Conservation (phyloP, 2,113 vertebrate genomes). For the Nothoprocta perdicaria region DNA sequence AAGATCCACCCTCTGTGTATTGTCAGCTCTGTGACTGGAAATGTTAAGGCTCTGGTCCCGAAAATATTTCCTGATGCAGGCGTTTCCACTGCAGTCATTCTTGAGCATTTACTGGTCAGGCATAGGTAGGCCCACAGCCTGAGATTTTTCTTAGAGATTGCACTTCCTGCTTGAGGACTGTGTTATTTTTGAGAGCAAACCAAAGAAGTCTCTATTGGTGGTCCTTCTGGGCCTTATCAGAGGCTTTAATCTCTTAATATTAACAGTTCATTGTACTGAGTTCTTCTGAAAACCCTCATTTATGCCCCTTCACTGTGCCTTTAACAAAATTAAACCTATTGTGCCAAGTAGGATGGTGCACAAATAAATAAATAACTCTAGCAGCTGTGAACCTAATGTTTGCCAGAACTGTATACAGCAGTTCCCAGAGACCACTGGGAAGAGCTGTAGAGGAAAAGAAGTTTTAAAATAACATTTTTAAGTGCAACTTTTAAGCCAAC, state of each 20-base stretch:
- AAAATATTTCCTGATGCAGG: background rate
- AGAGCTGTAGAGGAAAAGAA: background rate
- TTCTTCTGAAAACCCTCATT: background rate
- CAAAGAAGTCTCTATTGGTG: background rate
- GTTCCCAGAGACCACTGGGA: conserved; percentile 19
- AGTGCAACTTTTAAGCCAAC: conserved; percentile 1
- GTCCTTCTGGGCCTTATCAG: background rate
- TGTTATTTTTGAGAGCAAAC: background rate
- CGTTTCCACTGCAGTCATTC: background rate
- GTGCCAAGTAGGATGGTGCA: conserved; percentile 12
- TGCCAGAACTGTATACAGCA: conserved; percentile 34
- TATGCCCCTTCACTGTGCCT: background rate
- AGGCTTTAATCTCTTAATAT: background rate
- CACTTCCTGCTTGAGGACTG: background rate
- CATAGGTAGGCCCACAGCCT: background rate
- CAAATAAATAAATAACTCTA: conserved; percentile 43
- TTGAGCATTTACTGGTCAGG: background rate
- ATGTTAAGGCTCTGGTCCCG: background rate
- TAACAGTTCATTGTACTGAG: background rate
- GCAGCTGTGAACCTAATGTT: conserved; percentile 30
- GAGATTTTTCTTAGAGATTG: background rate
- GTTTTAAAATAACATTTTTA: conserved; percentile 33
- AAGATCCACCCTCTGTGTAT: background rate
- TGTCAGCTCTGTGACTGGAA: background rate
- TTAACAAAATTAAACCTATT: conserved; percentile 46